A percentile compares a stretch with the other conserved stretches of the same genome.
phyloP scores from a whole-genome alignment of 2,113 vertebrate genomes.

The Monarcha castaneiventris region DNA sequence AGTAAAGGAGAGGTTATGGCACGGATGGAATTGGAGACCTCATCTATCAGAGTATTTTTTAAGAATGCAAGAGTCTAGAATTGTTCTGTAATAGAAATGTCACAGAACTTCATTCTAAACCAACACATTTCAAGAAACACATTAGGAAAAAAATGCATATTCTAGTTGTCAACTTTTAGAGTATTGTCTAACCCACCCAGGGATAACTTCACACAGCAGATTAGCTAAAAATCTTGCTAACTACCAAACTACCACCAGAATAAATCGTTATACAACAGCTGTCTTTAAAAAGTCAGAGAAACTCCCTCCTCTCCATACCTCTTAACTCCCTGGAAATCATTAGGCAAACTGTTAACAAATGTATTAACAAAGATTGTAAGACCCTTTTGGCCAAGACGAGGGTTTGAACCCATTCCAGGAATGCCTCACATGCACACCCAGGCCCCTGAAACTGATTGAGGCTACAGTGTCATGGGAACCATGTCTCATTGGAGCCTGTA shows the following conservation, averaged over 20 bases:
- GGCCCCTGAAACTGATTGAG: background rate
- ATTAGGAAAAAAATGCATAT: background rate
- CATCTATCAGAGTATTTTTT: background rate
- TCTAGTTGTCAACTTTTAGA: background rate
- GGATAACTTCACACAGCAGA: background rate
- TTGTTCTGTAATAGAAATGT: background rate
- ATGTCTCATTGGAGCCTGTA: background rate
- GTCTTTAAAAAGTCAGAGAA: background rate
- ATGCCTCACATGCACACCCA: background rate
- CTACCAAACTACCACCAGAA: background rate
- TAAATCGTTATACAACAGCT: background rate
- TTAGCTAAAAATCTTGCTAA: background rate
- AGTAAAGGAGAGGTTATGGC: background rate
- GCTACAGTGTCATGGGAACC: slow-evolving; percentile 65
- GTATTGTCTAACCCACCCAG: background rate
- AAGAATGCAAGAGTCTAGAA: background rate
- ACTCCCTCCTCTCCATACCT: background rate
- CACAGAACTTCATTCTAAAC: background rate
- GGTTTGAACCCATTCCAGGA: slow-evolving; percentile 46
- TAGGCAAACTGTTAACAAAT: background rate
- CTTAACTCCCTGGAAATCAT: slow-evolving; percentile 30
- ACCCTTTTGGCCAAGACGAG: slow-evolving; percentile 11
- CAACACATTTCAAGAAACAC: background rate
- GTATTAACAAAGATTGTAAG: slow-evolving; percentile 20
- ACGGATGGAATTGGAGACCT: background rate